These are phyloP conservation scores for Eristalinus sepulchralis DNA, from an alignment of 2,888 invertebrate species.

Conservation along the genomic window DNA sequence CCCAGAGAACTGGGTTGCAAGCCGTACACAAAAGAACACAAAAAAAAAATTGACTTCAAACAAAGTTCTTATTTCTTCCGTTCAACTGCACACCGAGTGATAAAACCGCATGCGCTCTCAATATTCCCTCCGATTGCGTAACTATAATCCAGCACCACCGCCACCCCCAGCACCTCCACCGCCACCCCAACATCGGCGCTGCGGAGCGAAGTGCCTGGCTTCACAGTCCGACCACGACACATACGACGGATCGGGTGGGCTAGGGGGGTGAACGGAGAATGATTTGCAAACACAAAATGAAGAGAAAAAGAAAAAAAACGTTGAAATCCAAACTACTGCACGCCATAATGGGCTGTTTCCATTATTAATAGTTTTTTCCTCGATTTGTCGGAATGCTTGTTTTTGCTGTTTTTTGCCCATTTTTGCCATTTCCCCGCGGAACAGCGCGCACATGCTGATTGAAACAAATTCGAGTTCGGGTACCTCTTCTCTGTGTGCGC, in stretches of 20 bases:
- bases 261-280: not conserved
- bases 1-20: not conserved
- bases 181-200: not conserved
- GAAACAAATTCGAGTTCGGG: not conserved
- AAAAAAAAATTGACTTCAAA: not conserved
- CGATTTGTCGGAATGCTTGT: not conserved
- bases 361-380: constrained; percentile 9
- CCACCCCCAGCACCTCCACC: not conserved
- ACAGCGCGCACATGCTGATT: not conserved
- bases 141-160: not conserved
- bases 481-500: not conserved
- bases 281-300: not conserved
- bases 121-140: constrained; percentile 14
- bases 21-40: not conserved
- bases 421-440: not conserved
- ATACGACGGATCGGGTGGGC: not conserved
- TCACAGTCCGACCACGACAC: no score
- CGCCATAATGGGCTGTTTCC: constrained; percentile 7
- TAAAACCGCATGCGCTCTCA: constrained; percentile 50
- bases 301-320: no score
- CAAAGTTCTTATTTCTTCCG: not conserved
- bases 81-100: constrained; percentile 24
- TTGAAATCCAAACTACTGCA: not conserved
- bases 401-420: not conserved
- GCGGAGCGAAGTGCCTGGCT: no score